A percentile compares a stretch with the other conserved stretches of the same genome.
Evolutionary conservation across 2,797 vertebrate genomes (phyloP).

Genomic region (Schizothorax lantsangensis): DNA sequence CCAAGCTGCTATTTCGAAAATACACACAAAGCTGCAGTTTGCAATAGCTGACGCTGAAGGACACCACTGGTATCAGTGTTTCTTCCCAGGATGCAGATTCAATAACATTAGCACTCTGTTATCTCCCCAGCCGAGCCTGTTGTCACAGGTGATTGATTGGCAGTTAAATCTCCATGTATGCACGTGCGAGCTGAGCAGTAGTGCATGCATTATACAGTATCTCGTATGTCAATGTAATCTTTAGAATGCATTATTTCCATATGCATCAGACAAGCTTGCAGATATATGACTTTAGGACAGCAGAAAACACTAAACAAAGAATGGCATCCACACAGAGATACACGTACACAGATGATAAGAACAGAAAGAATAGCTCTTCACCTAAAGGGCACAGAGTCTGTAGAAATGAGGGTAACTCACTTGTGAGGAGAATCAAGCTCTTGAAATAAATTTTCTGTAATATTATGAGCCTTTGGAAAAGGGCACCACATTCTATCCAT

Average conservation of each 20-base stretch:
- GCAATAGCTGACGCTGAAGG: neutral
- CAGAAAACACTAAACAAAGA: neutral
- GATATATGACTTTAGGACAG: neutral
- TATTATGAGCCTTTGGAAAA: constrained; percentile 26
- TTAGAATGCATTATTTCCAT: constrained; percentile 5
- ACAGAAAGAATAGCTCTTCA: neutral
- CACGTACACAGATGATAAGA: neutral
- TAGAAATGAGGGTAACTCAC: constrained; percentile 17
- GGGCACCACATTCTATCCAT: constrained; percentile 34
- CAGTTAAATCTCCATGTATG: constrained; percentile 20
- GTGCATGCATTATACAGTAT: neutral
- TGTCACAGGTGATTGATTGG: constrained; percentile 29
- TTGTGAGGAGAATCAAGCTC: constrained; percentile 9
- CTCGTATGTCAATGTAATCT: neutral
- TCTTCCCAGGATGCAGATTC: constrained; percentile 8
- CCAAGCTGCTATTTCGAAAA: neutral
- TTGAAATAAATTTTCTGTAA: constrained; percentile 33
- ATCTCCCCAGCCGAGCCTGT: neutral
- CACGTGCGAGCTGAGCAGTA: neutral
- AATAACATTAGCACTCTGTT: constrained; percentile 33
- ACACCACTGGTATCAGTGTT: neutral
- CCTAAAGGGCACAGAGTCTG: constrained; percentile 35
- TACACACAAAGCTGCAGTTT: constrained; percentile 12
- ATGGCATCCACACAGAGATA: neutral
- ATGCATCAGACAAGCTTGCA: neutral